Percentiles rank a stretch among this genome's conserved stretches.
phyloP scores from a whole-genome alignment of 2,888 invertebrate species.

The Dynastes maya region DNA sequence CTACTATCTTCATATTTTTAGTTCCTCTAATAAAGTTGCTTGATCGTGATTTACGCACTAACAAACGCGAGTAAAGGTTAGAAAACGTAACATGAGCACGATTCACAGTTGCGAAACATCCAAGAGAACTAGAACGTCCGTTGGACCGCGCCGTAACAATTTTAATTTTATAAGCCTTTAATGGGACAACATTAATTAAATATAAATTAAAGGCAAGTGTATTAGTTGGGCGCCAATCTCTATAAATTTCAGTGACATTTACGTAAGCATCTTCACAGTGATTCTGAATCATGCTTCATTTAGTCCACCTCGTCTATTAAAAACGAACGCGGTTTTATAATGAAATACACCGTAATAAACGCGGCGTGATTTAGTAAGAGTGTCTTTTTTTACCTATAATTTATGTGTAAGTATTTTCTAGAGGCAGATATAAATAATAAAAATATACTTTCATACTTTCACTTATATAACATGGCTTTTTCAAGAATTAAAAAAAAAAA shows the following conservation, averaged over 20 bases:
- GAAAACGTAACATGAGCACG: constrained; percentile 28
- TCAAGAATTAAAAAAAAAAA: no score
- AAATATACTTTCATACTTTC: constrained; percentile 3
- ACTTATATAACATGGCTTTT: neutral
- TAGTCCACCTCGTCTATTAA: constrained; percentile 33
- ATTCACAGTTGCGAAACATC: constrained; percentile 13
- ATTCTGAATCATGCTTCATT: constrained; percentile 34
- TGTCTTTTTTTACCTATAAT: constrained; percentile 19
- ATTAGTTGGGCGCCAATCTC: constrained; percentile 19
- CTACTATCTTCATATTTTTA: neutral
- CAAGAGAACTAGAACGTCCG: constrained; percentile 25
- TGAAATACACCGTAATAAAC: constrained; percentile 43
- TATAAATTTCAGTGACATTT: constrained; percentile 47
- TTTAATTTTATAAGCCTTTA: constrained; percentile 43
- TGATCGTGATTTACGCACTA: neutral
- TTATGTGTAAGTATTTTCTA: constrained; percentile 25
- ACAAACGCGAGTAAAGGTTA: constrained; percentile 2
- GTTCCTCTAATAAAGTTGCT: neutral
- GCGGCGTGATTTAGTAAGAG: constrained; percentile 38
- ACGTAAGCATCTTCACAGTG: constrained; percentile 41
- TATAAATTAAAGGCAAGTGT: constrained; percentile 41
- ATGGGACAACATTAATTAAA: constrained; percentile 47
- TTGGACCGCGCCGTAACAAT: constrained; percentile 18
- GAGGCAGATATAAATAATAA: constrained; percentile 4
- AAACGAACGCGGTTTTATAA: constrained; percentile 31